phyloP scores from a whole-genome alignment of 2,888 invertebrate genomes.

The Agrochola circellaris region DNA sequence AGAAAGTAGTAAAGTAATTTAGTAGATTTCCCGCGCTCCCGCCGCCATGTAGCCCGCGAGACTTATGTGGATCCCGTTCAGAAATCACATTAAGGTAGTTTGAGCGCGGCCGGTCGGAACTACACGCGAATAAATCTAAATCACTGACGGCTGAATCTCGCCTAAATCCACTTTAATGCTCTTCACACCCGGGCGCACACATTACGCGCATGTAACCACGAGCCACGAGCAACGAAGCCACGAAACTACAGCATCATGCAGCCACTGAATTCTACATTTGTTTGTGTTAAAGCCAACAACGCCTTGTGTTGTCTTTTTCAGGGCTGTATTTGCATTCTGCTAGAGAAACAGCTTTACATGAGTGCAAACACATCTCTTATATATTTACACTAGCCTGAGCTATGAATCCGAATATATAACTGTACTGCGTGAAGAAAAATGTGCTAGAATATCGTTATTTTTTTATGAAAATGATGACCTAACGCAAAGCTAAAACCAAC shows the following conservation, averaged over 20 bases:
- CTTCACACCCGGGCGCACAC: slow-evolving; percentile 65
- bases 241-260: slow-evolving; percentile 51
- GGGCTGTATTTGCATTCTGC: slow-evolving; percentile 37
- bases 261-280: slow-evolving; percentile 37
- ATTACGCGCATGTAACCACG: slow-evolving; percentile 51
- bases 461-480: background rate
- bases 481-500: background rate
- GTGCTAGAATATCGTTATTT: background rate
- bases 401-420: slow-evolving; percentile 20
- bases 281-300: slow-evolving; percentile 30
- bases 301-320: slow-evolving; percentile 34
- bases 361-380: slow-evolving; percentile 32
- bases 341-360: slow-evolving; percentile 27
- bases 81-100: slow-evolving; percentile 84
- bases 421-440: background rate
- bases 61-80: slow-evolving; percentile 75
- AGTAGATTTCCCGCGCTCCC: slow-evolving; percentile 73
- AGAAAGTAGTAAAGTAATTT: slow-evolving; percentile 69
- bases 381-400: slow-evolving; percentile 34
- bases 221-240: slow-evolving; percentile 17
- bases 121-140: slow-evolving; percentile 83
- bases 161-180: slow-evolving; percentile 78
- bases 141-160: slow-evolving; percentile 74
- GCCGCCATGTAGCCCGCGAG: slow-evolving; percentile 75
- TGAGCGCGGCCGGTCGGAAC: slow-evolving; percentile 76